These are phyloP conservation scores for Tragelaphus buxtoni DNA, from an alignment of 2,113 vertebrate genomes.

Conservation along the genomic window DNA sequence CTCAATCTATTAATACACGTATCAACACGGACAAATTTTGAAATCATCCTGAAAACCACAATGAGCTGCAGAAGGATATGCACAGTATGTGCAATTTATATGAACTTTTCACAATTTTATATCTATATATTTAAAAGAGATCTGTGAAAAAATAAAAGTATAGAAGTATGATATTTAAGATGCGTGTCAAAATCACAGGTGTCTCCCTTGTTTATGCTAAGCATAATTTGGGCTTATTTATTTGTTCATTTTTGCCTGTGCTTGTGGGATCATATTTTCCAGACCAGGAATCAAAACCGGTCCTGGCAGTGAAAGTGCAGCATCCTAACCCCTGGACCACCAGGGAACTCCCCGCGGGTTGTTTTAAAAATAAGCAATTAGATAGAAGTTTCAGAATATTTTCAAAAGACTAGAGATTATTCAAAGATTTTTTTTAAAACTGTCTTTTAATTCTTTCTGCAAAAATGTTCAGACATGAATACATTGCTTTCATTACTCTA, in stretches of 20 bases:
- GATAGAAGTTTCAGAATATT: background rate
- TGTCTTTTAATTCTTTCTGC: background rate
- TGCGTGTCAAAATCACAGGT: background rate
- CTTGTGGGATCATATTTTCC: background rate
- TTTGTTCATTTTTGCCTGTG: background rate
- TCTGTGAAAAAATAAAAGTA: background rate
- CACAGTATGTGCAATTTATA: background rate
- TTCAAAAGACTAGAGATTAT: background rate
- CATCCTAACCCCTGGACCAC: background rate
- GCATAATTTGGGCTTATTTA: background rate
- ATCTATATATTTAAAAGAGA: background rate
- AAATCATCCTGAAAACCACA: background rate
- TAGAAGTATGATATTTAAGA: background rate
- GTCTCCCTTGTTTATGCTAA: background rate
- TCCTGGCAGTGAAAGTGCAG: background rate
- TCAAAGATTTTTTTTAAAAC: background rate
- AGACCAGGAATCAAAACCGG: background rate
- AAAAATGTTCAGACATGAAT: background rate
- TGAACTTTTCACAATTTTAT: background rate
- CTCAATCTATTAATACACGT: background rate
- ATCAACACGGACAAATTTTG: background rate
- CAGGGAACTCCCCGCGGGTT: background rate
- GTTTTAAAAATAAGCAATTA: background rate
- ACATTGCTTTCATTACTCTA: background rate
- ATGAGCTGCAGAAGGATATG: background rate